Percentiles rank a stretch among this genome's conserved stretches.
Evolutionary conservation across 1,140 invertebrate species (phyloP).

Genomic region (Samia ricini): DNA sequence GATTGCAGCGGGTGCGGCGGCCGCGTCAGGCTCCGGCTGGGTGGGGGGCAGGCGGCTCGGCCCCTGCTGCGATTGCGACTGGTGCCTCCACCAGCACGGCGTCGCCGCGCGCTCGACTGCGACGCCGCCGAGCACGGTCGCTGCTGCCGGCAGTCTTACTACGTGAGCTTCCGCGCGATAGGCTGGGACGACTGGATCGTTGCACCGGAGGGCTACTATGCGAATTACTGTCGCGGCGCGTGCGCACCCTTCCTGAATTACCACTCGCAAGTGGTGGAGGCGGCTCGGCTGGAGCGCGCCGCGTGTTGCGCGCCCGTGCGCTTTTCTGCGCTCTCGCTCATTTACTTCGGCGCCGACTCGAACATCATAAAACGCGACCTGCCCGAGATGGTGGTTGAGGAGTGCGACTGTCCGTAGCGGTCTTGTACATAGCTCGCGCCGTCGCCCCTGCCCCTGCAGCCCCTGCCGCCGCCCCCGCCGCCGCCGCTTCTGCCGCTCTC

Average conservation of each 20-base stretch:
- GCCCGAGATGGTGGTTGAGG: conserved; percentile 97
- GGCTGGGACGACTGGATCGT: conserved; percentile 98
- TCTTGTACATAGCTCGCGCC: conserved; percentile 49
- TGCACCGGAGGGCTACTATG: conserved; percentile 92
- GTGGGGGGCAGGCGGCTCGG: conserved; percentile 79
- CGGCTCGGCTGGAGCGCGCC: conserved; percentile 90
- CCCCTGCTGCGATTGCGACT: conserved; percentile 92
- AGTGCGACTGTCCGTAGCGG: conserved; percentile 93
- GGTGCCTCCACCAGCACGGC: conserved; percentile 81
- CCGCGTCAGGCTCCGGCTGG: conserved; percentile 80
- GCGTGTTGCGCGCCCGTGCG: conserved; percentile 96
- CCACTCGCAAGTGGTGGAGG: conserved; percentile 93
- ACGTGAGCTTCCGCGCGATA: conserved; percentile 92
- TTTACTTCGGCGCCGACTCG: conserved; percentile 93
- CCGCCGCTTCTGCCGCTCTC: conserved; percentile 59
- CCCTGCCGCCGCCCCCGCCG: conserved; percentile 23
- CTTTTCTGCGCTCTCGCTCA: conserved; percentile 94
- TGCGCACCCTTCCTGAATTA: conserved; percentile 90
- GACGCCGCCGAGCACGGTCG: conserved; percentile 85
- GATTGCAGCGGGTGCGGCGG: conserved; percentile 92
- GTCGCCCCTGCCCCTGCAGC: conserved; percentile 30
- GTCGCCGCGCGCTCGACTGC: conserved; percentile 90
- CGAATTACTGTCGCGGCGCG: conserved; percentile 96
- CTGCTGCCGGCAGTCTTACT: conserved; percentile 95
- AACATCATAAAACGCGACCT: conserved; percentile 96